Conservation (phyloP, 1,140 invertebrate genomes). For the Drosophila mayri region DNA sequence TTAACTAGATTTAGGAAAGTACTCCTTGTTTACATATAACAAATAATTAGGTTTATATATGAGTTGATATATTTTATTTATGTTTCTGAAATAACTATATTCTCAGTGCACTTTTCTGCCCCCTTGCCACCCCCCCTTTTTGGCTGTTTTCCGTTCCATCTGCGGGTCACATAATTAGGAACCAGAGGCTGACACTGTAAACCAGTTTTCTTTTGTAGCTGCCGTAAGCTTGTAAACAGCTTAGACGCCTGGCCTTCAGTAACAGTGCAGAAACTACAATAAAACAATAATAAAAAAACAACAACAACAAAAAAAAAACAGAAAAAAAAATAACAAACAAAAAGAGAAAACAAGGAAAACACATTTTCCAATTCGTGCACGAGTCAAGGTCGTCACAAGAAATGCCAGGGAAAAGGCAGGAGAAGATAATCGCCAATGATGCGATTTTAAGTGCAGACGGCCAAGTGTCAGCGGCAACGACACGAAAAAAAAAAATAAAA, state of each 20-base stretch:
- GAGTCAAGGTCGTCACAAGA: slow-evolving; percentile 44
- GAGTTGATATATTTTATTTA: background rate
- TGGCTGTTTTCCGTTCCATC: background rate
- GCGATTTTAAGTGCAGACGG: slow-evolving; percentile 54
- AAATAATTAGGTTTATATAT: background rate
- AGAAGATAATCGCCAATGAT: slow-evolving; percentile 53
- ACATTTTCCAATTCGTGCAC: slow-evolving; percentile 50
- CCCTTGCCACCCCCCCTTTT: background rate
- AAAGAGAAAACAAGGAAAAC: slow-evolving; percentile 20
- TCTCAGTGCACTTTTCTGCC: background rate
- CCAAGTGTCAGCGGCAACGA: slow-evolving; percentile 33
- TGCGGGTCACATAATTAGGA: slow-evolving; percentile 43
- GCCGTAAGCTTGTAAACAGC: slow-evolving; percentile 50
- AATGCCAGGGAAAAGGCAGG: slow-evolving; percentile 33
- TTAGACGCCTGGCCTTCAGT: slow-evolving; percentile 43
- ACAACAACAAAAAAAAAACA: background rate
- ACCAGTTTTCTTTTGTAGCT: slow-evolving; percentile 32
- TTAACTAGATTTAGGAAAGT: background rate
- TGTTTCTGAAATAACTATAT: background rate
- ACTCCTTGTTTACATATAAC: background rate
- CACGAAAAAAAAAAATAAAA: slow-evolving; percentile 1
- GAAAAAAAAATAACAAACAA: background rate
- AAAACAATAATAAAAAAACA: background rate
- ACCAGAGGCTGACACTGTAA: slow-evolving; percentile 47
- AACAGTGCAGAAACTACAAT: slow-evolving; percentile 8